These are phyloP conservation scores for Cremastinae sp. DNA, from an alignment of 2,888 invertebrate genomes.

Conservation along the genomic window DNA sequence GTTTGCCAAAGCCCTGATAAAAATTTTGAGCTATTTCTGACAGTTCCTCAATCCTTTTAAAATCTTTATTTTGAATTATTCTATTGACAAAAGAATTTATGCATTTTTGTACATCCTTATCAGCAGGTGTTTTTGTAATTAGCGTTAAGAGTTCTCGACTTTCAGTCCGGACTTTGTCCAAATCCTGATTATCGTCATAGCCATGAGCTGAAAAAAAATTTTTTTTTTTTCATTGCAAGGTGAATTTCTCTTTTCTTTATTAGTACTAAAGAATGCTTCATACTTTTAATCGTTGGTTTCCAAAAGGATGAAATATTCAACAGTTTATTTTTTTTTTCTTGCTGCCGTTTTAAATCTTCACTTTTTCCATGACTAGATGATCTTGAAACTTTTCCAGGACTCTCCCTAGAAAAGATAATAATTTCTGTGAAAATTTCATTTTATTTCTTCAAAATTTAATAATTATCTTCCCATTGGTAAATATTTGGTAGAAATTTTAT, in stretches of 20 bases:
- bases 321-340: slow-evolving; percentile 89
- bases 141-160: slow-evolving; percentile 73
- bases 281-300: slow-evolving; percentile 85
- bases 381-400: slow-evolving; percentile 62
- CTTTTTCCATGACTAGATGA: slow-evolving; percentile 88
- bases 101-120: slow-evolving; percentile 86
- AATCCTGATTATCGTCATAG: slow-evolving; percentile 81
- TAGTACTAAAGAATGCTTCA: not conserved
- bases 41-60: slow-evolving; percentile 89
- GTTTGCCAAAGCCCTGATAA: slow-evolving; percentile 90
- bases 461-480: too few relatives aligned
- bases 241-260: not conserved
- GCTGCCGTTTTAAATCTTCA: slow-evolving; percentile 91
- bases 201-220: slow-evolving; percentile 76
- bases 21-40: slow-evolving; percentile 95
- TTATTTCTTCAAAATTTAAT: not conserved
- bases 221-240: not conserved
- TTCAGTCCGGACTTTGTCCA: slow-evolving; percentile 81
- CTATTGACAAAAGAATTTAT: slow-evolving; percentile 86
- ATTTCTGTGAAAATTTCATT: slow-evolving; percentile 25
- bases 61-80: slow-evolving; percentile 83
- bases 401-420: slow-evolving; percentile 46
- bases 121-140: slow-evolving; percentile 76
- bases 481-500: too few relatives aligned
- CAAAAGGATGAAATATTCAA: slow-evolving; percentile 89